Conservation (phyloP, 2,113 vertebrate species). For the Scalopus aquaticus region DNA sequence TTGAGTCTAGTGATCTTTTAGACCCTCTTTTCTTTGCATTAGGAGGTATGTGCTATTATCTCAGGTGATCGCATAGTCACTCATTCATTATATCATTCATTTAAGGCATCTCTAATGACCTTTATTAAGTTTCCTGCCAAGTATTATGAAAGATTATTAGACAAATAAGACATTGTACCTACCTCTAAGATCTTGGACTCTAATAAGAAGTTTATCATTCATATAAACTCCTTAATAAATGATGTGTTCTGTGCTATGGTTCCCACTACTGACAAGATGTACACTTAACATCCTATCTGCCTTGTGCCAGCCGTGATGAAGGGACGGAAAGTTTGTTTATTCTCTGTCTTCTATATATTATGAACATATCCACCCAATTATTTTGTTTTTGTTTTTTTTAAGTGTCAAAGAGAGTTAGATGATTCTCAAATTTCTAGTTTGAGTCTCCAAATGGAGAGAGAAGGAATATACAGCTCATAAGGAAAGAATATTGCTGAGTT, state of each 20-base stretch:
- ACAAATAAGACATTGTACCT: not conserved
- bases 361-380: not conserved
- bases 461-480: not conserved
- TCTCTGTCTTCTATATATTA: not conserved
- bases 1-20: not conserved
- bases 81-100: not conserved
- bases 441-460: not conserved
- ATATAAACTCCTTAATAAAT: not conserved
- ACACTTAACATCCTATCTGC: not conserved
- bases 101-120: not conserved
- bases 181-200: not conserved
- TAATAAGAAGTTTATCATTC: not conserved
- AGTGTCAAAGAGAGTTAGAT: not conserved
- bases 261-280: not conserved
- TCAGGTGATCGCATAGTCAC: not conserved
- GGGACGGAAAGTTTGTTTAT: not conserved
- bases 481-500: not conserved
- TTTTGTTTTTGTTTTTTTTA: not conserved
- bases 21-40: not conserved
- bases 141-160: not conserved
- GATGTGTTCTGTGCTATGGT: not conserved
- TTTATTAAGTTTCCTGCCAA: constrained; percentile 29
- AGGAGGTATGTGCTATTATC: not conserved
- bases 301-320: not conserved
- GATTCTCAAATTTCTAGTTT: not conserved